A percentile compares a stretch with the other conserved stretches of the same genome.
Evolutionary conservation across 2,113 vertebrate genomes (phyloP).

Genomic region (Eudyptes chrysolophus): DNA sequence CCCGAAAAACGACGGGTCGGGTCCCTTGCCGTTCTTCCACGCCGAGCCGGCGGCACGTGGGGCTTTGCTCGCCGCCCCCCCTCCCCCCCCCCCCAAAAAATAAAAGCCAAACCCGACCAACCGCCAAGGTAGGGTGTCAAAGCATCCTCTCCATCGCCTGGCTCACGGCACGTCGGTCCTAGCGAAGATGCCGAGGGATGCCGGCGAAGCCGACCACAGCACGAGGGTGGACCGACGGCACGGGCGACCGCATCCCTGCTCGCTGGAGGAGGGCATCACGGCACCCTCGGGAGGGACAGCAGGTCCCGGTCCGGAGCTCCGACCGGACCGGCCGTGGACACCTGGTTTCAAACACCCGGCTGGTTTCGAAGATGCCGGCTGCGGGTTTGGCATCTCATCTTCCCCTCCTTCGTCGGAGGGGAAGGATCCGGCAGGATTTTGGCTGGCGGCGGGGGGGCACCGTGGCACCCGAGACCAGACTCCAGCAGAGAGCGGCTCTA

Average conservation of each 20-base stretch:
- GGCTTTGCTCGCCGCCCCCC: neutral
- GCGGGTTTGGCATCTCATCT: neutral
- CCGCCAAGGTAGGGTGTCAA: neutral
- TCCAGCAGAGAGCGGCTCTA: neutral
- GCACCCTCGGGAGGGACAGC: too few species aligned
- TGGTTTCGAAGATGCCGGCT: accelerated
- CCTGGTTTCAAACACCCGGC: too few species aligned
- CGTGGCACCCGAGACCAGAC: accelerated
- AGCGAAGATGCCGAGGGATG: neutral
- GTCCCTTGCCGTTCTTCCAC: neutral
- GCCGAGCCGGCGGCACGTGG: too few species aligned
- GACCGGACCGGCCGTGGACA: accelerated
- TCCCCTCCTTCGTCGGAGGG: neutral
- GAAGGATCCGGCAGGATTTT: neutral
- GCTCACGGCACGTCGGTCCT: neutral
- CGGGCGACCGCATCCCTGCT: neutral
- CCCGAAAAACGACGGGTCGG: neutral
- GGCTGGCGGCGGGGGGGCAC: neutral
- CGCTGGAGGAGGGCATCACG: neutral
- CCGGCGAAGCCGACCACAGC: accelerated
- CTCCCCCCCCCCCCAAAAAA: too few species aligned
- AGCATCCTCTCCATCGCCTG: neutral
- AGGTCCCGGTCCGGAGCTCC: too few species aligned
- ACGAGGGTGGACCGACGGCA: too few species aligned
- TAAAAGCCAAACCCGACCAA: neutral